A percentile compares a stretch with the other conserved stretches of the same genome.
These are phyloP conservation scores for Danionella dracula DNA, from an alignment of 2,797 vertebrate genomes.

Conservation along the genomic window DNA sequence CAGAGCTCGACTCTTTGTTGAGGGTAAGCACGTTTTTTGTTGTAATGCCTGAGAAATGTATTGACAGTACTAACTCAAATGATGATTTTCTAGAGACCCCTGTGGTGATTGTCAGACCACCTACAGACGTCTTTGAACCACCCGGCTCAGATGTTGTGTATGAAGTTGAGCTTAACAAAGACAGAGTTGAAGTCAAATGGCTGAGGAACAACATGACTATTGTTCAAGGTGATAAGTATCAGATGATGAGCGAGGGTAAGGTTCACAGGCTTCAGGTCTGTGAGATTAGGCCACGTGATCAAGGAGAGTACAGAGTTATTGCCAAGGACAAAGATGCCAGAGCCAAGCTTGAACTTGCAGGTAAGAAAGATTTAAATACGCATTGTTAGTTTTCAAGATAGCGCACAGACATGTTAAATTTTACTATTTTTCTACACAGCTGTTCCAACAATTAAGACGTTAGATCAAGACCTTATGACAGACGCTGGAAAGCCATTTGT, in stretches of 20 bases:
- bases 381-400: no score
- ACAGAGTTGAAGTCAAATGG: conserved; percentile 93
- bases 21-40: conserved; percentile 66
- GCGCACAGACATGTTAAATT: conserved; percentile 5
- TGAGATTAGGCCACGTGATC: conserved; percentile 90
- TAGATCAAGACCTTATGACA: conserved; percentile 87
- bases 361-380: conserved; percentile 59
- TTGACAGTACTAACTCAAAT: not conserved
- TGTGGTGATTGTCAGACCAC: conserved; percentile 91
- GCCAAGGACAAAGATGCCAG: conserved; percentile 94
- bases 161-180: conserved; percentile 93
- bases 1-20: conserved; percentile 91
- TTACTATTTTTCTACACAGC: conserved; percentile 63
- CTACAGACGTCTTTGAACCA: conserved; percentile 82
- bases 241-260: conserved; percentile 98
- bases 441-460: conserved; percentile 87
- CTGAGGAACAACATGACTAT: conserved; percentile 95
- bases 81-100: conserved; percentile 76
- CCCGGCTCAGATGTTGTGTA: conserved; percentile 88
- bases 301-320: conserved; percentile 93
- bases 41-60: not conserved
- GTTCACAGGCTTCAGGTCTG: conserved; percentile 91
- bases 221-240: conserved; percentile 94
- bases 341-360: conserved; percentile 94
- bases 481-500: conserved; percentile 87